A percentile compares a stretch with the other conserved stretches of the same genome.
These are phyloP conservation scores for Sialis lutaria DNA, from an alignment of 2,888 invertebrate species.

Conservation along the genomic window DNA sequence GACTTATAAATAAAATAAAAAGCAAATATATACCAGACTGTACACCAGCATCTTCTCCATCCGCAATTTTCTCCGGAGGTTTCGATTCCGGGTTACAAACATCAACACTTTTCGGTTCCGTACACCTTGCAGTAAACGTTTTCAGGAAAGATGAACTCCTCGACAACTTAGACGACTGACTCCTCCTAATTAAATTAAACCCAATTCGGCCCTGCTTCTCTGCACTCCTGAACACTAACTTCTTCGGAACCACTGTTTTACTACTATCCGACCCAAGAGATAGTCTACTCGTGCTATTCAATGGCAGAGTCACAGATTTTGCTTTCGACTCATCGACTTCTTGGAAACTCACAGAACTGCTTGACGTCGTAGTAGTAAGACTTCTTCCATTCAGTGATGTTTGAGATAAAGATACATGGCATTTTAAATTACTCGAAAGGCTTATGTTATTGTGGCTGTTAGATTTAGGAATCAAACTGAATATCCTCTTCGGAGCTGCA, in stretches of 20 bases:
- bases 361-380: not conserved
- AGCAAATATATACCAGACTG: conserved; percentile 41
- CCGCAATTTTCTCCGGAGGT: conserved; percentile 12
- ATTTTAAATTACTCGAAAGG: not conserved
- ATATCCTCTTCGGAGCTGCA: not conserved
- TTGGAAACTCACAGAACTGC: not conserved
- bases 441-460: not conserved
- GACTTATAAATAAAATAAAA: too few species aligned
- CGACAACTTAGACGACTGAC: conserved; percentile 54
- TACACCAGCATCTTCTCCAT: conserved; percentile 48
- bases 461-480: not conserved
- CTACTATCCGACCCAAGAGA: conserved; percentile 4
- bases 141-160: conserved; percentile 45
- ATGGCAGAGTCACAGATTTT: conserved; percentile 7
- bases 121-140: conserved; percentile 33
- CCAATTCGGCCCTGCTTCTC: conserved; percentile 20
- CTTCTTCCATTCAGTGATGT: not conserved
- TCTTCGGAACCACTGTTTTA: conserved; percentile 4
- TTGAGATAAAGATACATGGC: not conserved
- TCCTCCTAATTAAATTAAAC: conserved; percentile 47
- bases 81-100: too few species aligned
- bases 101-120: conserved; percentile 16
- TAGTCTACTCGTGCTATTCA: conserved; percentile 6
- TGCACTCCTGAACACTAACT: conserved; percentile 3
- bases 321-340: not conserved